phyloP scores from a whole-genome alignment of 2,888 invertebrate genomes.

The Chrysodeixis includens region DNA sequence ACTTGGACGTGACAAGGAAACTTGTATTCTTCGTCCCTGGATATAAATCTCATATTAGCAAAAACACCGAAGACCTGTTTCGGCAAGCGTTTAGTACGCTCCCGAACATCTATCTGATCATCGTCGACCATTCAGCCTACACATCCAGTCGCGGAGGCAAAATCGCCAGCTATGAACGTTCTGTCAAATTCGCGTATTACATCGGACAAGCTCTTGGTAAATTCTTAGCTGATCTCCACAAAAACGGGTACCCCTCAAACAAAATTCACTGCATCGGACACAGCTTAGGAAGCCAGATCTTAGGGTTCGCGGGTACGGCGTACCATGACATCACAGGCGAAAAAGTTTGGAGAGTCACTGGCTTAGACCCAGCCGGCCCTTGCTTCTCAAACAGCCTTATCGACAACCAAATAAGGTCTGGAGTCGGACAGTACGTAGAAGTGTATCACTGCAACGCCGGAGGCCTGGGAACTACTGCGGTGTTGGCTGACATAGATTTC shows the following conservation, averaged over 20 bases:
- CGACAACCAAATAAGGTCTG: slow-evolving; percentile 84
- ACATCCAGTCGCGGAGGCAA: slow-evolving; percentile 76
- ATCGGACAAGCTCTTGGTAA: slow-evolving; percentile 76
- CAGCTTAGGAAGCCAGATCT: slow-evolving; percentile 82
- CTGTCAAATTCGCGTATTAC: slow-evolving; percentile 76
- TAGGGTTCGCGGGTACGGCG: slow-evolving; percentile 72
- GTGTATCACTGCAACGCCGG: slow-evolving; percentile 90
- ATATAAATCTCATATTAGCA: slow-evolving; percentile 81
- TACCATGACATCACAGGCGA: slow-evolving; percentile 75
- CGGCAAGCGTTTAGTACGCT: slow-evolving; percentile 77
- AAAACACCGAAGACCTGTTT: slow-evolving; percentile 76
- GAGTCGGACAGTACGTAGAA: slow-evolving; percentile 89
- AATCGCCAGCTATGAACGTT: slow-evolving; percentile 79
- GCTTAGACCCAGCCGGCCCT: slow-evolving; percentile 84
- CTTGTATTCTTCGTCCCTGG: slow-evolving; percentile 83
- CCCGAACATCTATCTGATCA: slow-evolving; percentile 78
- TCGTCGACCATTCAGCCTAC: slow-evolving; percentile 82
- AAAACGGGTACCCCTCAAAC: slow-evolving; percentile 73
- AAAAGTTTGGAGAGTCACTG: slow-evolving; percentile 79
- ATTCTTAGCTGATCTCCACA: slow-evolving; percentile 72
- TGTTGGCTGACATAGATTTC: slow-evolving; percentile 89
- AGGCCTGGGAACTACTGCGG: slow-evolving; percentile 84
- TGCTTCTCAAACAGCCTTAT: slow-evolving; percentile 81
- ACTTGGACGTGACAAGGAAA: slow-evolving; percentile 75
- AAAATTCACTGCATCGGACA: slow-evolving; percentile 83